phyloP scores from a whole-genome alignment of 1,140 invertebrate genomes.

The Anastrepha obliqua region DNA sequence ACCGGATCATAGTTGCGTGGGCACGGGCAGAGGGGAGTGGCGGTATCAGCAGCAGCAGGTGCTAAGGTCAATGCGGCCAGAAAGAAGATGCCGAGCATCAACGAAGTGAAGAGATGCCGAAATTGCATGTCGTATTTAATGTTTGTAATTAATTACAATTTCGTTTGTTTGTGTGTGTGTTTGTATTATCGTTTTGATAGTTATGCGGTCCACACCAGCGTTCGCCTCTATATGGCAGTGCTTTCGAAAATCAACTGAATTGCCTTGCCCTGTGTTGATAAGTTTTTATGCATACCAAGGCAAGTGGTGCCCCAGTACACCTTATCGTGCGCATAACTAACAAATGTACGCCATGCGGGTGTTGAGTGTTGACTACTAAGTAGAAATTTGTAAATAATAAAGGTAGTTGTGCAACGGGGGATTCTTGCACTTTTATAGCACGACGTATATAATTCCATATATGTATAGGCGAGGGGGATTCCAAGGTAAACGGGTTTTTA shows the following conservation, averaged over 20 bases:
- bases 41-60: background rate
- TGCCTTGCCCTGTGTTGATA: constrained; percentile 7
- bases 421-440: too few species aligned
- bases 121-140: constrained; percentile 53
- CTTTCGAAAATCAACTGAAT: constrained; percentile 19
- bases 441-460: too few species aligned
- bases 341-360: background rate
- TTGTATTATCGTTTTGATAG: background rate
- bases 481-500: too few species aligned
- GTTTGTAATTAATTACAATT: background rate
- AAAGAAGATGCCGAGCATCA: constrained; percentile 38
- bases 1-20: constrained; percentile 75
- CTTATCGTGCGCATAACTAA: background rate
- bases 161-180: background rate
- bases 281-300: constrained; percentile 16
- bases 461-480: too few species aligned
- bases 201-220: background rate
- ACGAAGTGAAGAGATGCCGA: background rate
- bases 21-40: constrained; percentile 72
- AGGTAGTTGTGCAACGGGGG: background rate
- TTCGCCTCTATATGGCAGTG: background rate
- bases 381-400: constrained; percentile 5
- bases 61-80: constrained; percentile 20
- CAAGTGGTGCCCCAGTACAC: background rate
- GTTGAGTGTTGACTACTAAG: background rate